These are phyloP conservation scores for Centruroides sculpturatus DNA, from an alignment of 1,140 invertebrate genomes.

Conservation along the genomic window DNA sequence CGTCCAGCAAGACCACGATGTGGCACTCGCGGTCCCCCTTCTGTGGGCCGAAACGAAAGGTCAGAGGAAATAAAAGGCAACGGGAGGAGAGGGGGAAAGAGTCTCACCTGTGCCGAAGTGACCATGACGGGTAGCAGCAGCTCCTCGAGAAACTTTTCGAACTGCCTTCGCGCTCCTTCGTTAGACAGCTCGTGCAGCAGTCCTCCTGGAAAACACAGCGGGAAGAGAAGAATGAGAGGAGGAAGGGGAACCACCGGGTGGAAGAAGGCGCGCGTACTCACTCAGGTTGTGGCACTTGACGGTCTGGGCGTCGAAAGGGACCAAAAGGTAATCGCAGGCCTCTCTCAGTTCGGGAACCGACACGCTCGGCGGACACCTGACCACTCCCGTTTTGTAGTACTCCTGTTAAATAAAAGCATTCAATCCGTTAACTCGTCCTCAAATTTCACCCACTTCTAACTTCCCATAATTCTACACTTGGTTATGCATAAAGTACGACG, in stretches of 20 bases:
- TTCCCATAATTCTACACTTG: no score
- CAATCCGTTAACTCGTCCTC: no score
- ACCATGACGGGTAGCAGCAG: constrained; percentile 94
- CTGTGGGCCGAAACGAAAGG: background rate
- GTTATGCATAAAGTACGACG: no score
- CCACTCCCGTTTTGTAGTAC: constrained; percentile 79
- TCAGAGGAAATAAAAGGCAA: no score
- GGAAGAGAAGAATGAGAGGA: no score
- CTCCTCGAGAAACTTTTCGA: constrained; percentile 90
- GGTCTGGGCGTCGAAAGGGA: constrained; percentile 93
- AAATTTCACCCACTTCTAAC: no score
- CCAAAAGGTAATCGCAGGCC: constrained; percentile 94
- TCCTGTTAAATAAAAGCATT: constrained; percentile 37
- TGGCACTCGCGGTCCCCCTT: constrained; percentile 31
- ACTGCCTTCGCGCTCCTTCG: constrained; percentile 92
- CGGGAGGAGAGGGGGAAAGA: no score
- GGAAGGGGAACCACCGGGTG: no score
- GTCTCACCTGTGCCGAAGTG: constrained; percentile 56
- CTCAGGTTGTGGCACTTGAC: constrained; percentile 88
- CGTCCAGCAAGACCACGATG: constrained; percentile 87
- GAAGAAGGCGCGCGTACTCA: constrained; percentile 35
- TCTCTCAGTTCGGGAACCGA: constrained; percentile 88
- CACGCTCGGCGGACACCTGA: constrained; percentile 70
- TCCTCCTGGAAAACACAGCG: constrained; percentile 44
- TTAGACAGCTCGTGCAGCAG: constrained; percentile 96